These are phyloP conservation scores for Volucella zonaria DNA, from an alignment of 2,888 invertebrate species.

Conservation along the genomic window DNA sequence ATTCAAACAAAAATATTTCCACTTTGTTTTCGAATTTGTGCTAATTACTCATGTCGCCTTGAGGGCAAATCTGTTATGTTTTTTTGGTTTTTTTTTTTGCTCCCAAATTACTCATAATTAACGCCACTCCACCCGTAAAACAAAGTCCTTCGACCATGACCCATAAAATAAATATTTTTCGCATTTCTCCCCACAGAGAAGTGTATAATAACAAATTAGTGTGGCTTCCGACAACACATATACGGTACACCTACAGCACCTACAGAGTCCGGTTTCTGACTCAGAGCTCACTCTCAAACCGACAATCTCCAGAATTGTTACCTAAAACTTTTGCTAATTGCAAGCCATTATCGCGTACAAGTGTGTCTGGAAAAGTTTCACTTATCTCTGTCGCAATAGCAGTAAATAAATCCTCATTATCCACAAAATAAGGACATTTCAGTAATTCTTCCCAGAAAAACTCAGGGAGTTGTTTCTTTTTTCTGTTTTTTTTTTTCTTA, in stretches of 20 bases:
- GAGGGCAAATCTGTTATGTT: not conserved
- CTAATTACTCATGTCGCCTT: slow-evolving; percentile 29
- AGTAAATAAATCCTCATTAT: slow-evolving; percentile 68
- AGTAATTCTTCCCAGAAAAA: slow-evolving; percentile 5
- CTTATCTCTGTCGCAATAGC: slow-evolving; percentile 53
- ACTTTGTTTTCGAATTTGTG: slow-evolving; percentile 3
- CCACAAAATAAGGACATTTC: slow-evolving; percentile 39
- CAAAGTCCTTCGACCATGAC: slow-evolving; percentile 60
- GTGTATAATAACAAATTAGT: slow-evolving; percentile 43
- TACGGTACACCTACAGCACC: slow-evolving; percentile 47
- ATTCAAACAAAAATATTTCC: not conserved
- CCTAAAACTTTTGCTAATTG: slow-evolving; percentile 64
- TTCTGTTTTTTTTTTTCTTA: not conserved
- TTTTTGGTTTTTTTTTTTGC: not conserved
- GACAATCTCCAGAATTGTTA: slow-evolving; percentile 3
- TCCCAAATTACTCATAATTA: slow-evolving; percentile 69
- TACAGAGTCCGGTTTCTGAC: slow-evolving; percentile 32
- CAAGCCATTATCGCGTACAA: slow-evolving; percentile 52
- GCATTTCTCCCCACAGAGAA: slow-evolving; percentile 10
- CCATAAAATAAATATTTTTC: slow-evolving; percentile 26
- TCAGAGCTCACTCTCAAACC: not conserved
- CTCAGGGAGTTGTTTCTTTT: not conserved
- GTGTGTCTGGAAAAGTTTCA: slow-evolving; percentile 34
- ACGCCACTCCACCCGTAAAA: slow-evolving; percentile 24
- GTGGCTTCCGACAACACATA: slow-evolving; percentile 12